phyloP scores from a whole-genome alignment of 1,140 invertebrate species.

The Heliconius nattereri region DNA sequence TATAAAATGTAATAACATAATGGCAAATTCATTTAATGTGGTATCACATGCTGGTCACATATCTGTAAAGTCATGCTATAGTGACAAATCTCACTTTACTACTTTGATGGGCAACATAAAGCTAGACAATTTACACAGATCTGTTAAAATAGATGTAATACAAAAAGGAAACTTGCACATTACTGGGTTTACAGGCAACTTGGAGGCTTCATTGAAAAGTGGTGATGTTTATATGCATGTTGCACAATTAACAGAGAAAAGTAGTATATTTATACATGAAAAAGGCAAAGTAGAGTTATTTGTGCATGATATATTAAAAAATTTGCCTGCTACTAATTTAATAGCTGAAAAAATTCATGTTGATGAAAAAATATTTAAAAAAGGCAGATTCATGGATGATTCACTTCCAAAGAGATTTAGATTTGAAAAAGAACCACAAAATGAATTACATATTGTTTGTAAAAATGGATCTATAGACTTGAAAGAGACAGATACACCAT shows the following conservation, averaged over 20 bases:
- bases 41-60: slow-evolving; percentile 73
- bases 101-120: slow-evolving; percentile 75
- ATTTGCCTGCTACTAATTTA: slow-evolving; percentile 75
- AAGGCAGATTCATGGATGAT: slow-evolving; percentile 76
- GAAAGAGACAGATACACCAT: slow-evolving; percentile 70
- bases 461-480: slow-evolving; percentile 79
- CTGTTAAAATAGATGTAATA: slow-evolving; percentile 76
- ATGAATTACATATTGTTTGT: slow-evolving; percentile 78
- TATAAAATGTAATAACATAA: slow-evolving; percentile 74
- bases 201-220: slow-evolving; percentile 76
- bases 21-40: slow-evolving; percentile 68
- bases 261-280: slow-evolving; percentile 80
- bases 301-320: slow-evolving; percentile 70
- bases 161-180: slow-evolving; percentile 74
- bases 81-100: slow-evolving; percentile 76
- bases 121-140: slow-evolving; percentile 69
- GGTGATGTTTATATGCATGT: slow-evolving; percentile 78
- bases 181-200: slow-evolving; percentile 73
- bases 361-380: slow-evolving; percentile 73
- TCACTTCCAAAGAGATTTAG: slow-evolving; percentile 75
- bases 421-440: slow-evolving; percentile 67
- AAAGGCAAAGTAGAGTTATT: slow-evolving; percentile 75
- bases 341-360: slow-evolving; percentile 77
- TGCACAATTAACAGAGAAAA: slow-evolving; percentile 72
- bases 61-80: slow-evolving; percentile 76